Evolutionary conservation across 2,888 invertebrate species (phyloP).

Genomic region (Congeria kusceri): DNA sequence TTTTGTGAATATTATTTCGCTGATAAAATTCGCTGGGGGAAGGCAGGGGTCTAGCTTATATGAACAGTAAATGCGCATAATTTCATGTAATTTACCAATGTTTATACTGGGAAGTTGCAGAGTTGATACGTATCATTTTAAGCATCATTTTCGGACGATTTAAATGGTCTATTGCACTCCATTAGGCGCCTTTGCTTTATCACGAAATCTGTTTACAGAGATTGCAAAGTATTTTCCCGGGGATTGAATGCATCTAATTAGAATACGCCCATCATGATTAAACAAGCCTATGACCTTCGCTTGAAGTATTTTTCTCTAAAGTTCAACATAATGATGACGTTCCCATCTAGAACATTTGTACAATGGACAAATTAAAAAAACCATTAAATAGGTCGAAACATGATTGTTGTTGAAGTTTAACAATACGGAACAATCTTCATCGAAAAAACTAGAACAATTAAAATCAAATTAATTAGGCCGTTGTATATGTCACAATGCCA

Average conservation of each 20-base stretch:
- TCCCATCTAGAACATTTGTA: no score
- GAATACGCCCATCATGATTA: constrained; percentile 28
- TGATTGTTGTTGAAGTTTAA: no score
- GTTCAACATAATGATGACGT: no score
- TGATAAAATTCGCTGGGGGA: constrained; percentile 86
- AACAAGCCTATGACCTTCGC: constrained; percentile 43
- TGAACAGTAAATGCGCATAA: constrained; percentile 43
- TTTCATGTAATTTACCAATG: constrained; percentile 54
- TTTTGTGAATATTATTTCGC: constrained; percentile 87
- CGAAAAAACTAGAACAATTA: no score
- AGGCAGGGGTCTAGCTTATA: constrained; percentile 71
- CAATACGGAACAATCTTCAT: no score
- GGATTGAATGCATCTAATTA: constrained; percentile 2
- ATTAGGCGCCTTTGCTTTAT: constrained; percentile 30
- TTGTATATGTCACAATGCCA: no score
- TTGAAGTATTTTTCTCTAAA: background rate
- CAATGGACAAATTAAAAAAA: no score
- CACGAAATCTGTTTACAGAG: constrained; percentile 32
- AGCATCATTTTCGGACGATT: constrained; percentile 48
- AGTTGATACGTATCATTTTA: constrained; percentile 56
- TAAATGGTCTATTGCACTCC: constrained; percentile 75
- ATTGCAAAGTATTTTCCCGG: constrained; percentile 17
- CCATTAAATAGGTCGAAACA: no score
- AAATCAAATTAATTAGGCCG: no score
- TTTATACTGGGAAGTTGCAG: constrained; percentile 60